A percentile compares a stretch with the other conserved stretches of the same genome.
Conservation (phyloP, 1,140 invertebrate genomes). For the Temnothorax curvispinosus region DNA sequence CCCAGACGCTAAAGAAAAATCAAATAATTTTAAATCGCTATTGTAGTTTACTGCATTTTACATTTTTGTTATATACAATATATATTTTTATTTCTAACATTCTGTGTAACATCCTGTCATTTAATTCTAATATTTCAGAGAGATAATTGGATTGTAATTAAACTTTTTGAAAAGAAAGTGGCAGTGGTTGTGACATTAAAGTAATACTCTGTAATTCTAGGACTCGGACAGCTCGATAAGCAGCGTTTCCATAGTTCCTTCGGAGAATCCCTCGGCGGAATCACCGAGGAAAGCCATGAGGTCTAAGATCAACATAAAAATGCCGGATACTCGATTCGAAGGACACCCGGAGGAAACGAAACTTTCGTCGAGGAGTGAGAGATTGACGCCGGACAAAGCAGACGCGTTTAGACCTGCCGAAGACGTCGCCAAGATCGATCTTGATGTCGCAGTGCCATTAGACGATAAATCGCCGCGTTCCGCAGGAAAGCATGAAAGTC, state of each 20-base stretch:
- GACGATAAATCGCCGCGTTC: conserved; percentile 37
- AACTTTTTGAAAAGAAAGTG: not conserved
- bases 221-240: conserved; percentile 37
- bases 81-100: not conserved
- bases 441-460: not conserved
- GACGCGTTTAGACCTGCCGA: not conserved
- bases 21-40: not conserved
- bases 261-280: conserved; percentile 48
- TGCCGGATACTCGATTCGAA: conserved; percentile 9
- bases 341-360: not conserved
- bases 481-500: conserved; percentile 33
- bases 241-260: conserved; percentile 15
- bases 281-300: not conserved
- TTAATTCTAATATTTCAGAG: not conserved
- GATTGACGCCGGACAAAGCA: not conserved
- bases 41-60: not conserved
- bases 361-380: conserved; percentile 4
- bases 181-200: not conserved
- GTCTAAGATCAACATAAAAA: not conserved
- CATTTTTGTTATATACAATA: not conserved
- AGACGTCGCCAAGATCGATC: not conserved
- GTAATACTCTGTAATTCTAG: not conserved
- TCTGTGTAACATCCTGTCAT: not conserved
- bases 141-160: not conserved
- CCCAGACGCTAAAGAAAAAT: too few relatives aligned